phyloP scores from a whole-genome alignment of 2,888 invertebrate genomes.

The Eupithecia exiguata region DNA sequence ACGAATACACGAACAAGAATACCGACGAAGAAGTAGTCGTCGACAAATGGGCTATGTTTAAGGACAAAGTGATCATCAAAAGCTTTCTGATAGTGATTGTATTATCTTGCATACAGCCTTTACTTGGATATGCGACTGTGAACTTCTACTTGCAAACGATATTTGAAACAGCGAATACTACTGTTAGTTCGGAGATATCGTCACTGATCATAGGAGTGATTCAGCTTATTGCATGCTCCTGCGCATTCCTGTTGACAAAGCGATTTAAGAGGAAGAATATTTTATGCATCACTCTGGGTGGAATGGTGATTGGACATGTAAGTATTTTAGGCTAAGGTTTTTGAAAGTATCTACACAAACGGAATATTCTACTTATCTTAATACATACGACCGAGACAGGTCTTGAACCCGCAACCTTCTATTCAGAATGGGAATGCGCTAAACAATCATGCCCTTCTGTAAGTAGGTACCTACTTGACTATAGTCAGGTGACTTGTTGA shows the following conservation, averaged over 20 bases:
- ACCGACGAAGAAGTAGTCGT: constrained; percentile 6
- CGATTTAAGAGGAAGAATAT: constrained; percentile 55
- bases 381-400: no score
- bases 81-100: constrained; percentile 46
- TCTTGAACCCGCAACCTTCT: no score
- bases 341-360: neutral
- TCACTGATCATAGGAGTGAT: constrained; percentile 57
- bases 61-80: constrained; percentile 50
- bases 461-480: no score
- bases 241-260: constrained; percentile 49
- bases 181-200: constrained; percentile 52
- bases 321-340: neutral
- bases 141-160: constrained; percentile 58
- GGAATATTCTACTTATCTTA: neutral
- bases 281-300: constrained; percentile 46
- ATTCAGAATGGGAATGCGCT: no score
- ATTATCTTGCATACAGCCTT: constrained; percentile 41
- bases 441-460: no score
- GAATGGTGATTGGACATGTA: constrained; percentile 49
- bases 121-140: constrained; percentile 54
- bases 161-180: constrained; percentile 54
- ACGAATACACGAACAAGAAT: constrained; percentile 40
- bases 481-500: neutral
- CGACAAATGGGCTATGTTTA: constrained; percentile 38
- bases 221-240: constrained; percentile 52